Evolutionary conservation across 2,113 vertebrate species (phyloP), one percentile per base, ranked within the genome.

Genomic region (Hippolais icterina): DNA sequence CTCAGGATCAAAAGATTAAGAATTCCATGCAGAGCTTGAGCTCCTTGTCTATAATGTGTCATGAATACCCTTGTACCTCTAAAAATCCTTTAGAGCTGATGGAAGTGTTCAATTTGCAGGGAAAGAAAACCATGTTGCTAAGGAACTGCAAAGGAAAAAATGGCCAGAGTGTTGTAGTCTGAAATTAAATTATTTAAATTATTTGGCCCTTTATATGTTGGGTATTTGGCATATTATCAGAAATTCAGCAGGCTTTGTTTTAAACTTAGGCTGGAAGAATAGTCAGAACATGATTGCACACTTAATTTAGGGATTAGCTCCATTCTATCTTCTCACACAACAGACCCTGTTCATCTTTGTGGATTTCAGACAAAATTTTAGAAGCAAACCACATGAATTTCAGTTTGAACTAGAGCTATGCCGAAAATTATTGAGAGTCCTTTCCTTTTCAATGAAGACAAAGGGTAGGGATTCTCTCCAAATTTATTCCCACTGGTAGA

Each of bases 161-260:
- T 90, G 77, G 72, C 68, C 68, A 89, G 18, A 90, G 47, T 75
- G 83, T 39, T n/a, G 72, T 76, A 93, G 72, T 44, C 47, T 77
- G 83, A 93, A 90, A 93, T 74, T 15, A 92, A 96, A 86, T 83
- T 39, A 93, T 93, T 92, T 96, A 57, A 97, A 94, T 89, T 93
- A 92, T 95, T 72, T 92, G 86, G 69, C 49, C 46, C 31, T 84
- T 93, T 77, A 89, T 94, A 87, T 42, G 44, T 42, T 71, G 64
- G 64, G 28, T 63, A 52, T 84, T 95, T 94, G 94, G 88, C 86
- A 93, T 54, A 89, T 56, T 71, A 94, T 42, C 79, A 90, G 72
- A 69, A 94, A 65, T 82, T 93, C 59, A 81, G 69, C 44, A 49
- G 80, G 28, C 76, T 95, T 92, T 87, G 76, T 95, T 89, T 89